These are phyloP conservation scores for Sinodicranocentrus sp. DNA, from an alignment of 2,888 invertebrate species.

Conservation along the genomic window DNA sequence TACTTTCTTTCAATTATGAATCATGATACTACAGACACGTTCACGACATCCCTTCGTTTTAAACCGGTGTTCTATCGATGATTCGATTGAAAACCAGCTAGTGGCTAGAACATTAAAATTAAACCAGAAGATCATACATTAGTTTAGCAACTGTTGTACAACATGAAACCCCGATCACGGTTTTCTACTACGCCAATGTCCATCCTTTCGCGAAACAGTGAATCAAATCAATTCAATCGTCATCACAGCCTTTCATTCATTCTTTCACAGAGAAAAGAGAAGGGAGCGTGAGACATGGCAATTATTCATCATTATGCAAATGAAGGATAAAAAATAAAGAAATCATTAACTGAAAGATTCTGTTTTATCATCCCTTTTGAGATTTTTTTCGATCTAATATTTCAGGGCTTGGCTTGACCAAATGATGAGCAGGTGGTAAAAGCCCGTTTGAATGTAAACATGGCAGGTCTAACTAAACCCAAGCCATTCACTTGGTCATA, in stretches of 20 bases:
- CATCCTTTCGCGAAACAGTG: too few species aligned
- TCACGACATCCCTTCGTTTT: too few species aligned
- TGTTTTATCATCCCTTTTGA: slow-evolving; percentile 6
- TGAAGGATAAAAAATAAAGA: slow-evolving; percentile 47
- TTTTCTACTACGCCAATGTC: too few species aligned
- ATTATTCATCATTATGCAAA: slow-evolving; percentile 71
- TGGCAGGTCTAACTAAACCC: not conserved
- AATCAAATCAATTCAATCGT: slow-evolving; percentile 14
- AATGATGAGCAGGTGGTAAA: slow-evolving; percentile 21
- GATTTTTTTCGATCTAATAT: not conserved
- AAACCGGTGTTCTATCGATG: too few species aligned
- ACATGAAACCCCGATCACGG: too few species aligned
- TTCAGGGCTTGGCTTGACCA: slow-evolving; percentile 25
- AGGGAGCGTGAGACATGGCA: slow-evolving; percentile 51
- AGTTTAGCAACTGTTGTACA: too few species aligned
- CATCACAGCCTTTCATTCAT: not conserved
- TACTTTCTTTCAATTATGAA: too few species aligned
- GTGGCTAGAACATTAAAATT: too few species aligned
- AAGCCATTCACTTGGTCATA: slow-evolving; percentile 1
- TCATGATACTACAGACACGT: too few species aligned
- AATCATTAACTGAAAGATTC: slow-evolving; percentile 35
- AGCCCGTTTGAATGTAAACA: slow-evolving; percentile 7
- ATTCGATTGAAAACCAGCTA: too few species aligned
- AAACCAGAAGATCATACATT: too few species aligned
- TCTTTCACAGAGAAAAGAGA: not conserved